Conservation (phyloP, 2,888 invertebrate species). For the Polyommatus icarus region DNA sequence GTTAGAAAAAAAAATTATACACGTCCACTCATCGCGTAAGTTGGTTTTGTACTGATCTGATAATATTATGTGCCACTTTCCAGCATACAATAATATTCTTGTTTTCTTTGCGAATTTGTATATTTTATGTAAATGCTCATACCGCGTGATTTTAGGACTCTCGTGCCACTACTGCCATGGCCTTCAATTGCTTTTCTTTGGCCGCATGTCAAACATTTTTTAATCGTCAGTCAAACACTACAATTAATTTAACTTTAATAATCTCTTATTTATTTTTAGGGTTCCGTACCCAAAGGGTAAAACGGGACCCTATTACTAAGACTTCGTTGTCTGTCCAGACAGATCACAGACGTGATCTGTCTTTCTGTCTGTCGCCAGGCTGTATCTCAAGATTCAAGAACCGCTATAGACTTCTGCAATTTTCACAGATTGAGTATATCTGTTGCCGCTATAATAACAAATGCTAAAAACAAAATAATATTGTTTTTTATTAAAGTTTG, state of each 20-base stretch:
- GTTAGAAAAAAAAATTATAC: conserved; percentile 36
- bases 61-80: conserved; percentile 41
- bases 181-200: conserved; percentile 19
- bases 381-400: too few relatives aligned
- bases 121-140: conserved; percentile 33
- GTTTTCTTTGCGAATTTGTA: conserved; percentile 42
- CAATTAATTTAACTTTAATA: background rate
- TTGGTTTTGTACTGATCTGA: conserved; percentile 46
- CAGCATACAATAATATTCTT: conserved; percentile 47
- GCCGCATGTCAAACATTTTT: background rate
- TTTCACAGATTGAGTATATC: too few relatives aligned
- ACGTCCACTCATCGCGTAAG: conserved; percentile 41
- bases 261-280: background rate
- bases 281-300: too few relatives aligned
- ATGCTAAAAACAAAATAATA: too few relatives aligned
- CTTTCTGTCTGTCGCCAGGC: too few relatives aligned
- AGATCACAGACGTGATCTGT: too few relatives aligned
- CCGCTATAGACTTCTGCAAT: too few relatives aligned
- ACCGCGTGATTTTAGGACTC: conserved; percentile 29
- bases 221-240: background rate
- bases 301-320: too few relatives aligned
- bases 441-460: too few relatives aligned
- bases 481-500: too few relatives aligned
- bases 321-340: too few relatives aligned
- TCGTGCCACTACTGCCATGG: background rate